These are phyloP conservation scores for Cyclophora albipunctata DNA, from an alignment of 2,888 invertebrate genomes.

Conservation along the genomic window DNA sequence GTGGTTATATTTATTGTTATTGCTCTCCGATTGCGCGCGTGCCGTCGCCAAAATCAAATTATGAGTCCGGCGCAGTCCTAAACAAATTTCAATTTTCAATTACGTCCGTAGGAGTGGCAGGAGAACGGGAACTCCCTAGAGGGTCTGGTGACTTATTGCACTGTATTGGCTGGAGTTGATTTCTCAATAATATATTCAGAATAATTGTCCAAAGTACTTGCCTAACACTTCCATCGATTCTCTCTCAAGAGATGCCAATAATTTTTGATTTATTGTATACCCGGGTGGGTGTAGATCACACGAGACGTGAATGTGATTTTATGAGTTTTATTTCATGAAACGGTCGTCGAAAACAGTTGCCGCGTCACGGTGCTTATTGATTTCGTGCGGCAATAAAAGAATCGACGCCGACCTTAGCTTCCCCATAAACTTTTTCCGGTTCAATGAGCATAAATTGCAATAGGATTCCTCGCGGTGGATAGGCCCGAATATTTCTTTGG, in stretches of 20 bases:
- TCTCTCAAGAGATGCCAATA: conserved; percentile 40
- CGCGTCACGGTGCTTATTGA: conserved; percentile 62
- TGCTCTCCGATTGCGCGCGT: conserved; percentile 52
- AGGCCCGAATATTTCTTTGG: conserved; percentile 57
- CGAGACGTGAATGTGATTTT: conserved; percentile 32
- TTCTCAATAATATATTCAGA: conserved; percentile 63
- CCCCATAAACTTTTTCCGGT: conserved; percentile 68
- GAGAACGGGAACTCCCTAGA: conserved; percentile 45
- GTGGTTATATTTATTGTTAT: conserved; percentile 62
- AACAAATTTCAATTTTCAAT: conserved; percentile 75
- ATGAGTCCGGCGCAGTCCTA: conserved; percentile 59
- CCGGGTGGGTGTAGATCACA: conserved; percentile 18
- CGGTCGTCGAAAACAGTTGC: conserved; percentile 36
- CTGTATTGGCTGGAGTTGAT: conserved; percentile 38
- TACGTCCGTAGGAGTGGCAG: conserved; percentile 54
- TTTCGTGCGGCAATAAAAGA: conserved; percentile 65
- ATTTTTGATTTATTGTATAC: conserved; percentile 30
- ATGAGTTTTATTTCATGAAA: conserved; percentile 35
- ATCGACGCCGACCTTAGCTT: conserved; percentile 59
- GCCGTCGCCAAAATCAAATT: conserved; percentile 62
- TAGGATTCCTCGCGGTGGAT: conserved; percentile 65
- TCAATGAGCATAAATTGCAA: conserved; percentile 73
- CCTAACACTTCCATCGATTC: conserved; percentile 43
- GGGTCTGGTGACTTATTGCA: conserved; percentile 63
- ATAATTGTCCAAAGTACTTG: conserved; percentile 52